Percentiles rank a stretch among this genome's conserved stretches.
Evolutionary conservation across 2,797 vertebrate genomes (phyloP).

Genomic region (Forpus xanthops): DNA sequence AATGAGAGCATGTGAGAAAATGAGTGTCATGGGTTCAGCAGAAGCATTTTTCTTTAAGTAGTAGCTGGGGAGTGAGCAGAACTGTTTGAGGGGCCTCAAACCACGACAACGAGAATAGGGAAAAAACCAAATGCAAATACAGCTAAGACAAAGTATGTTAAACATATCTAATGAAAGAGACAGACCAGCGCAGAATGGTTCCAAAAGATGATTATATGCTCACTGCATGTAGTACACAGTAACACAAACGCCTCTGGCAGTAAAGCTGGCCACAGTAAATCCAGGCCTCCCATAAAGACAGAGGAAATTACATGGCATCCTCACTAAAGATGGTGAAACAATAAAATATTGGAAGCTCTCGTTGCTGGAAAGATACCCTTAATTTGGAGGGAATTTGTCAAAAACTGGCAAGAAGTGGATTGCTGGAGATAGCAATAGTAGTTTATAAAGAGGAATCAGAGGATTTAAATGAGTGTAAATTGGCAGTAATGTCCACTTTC

Average conservation of each 20-base stretch:
- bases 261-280: constrained; percentile 14
- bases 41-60: too few relatives aligned
- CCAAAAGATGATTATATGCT: background rate
- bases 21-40: too few relatives aligned
- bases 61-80: too few relatives aligned
- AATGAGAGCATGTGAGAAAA: background rate
- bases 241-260: background rate
- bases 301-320: constrained; percentile 11
- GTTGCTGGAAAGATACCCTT: background rate
- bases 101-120: too few relatives aligned
- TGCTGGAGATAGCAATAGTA: background rate
- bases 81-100: too few relatives aligned
- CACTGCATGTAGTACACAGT: background rate
- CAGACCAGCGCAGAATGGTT: background rate
- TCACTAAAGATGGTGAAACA: constrained; percentile 30
- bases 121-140: background rate
- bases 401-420: constrained; percentile 15
- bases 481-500: background rate
- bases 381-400: constrained; percentile 38
- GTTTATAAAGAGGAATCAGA: constrained; percentile 11
- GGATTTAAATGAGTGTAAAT: constrained; percentile 17
- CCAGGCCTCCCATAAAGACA: constrained; percentile 2
- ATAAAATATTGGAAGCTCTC: constrained; percentile 9
- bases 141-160: background rate
- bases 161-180: background rate